These are phyloP conservation scores for Pseudorectes ferrugineus DNA, from an alignment of 2,113 vertebrate species.

Conservation along the genomic window DNA sequence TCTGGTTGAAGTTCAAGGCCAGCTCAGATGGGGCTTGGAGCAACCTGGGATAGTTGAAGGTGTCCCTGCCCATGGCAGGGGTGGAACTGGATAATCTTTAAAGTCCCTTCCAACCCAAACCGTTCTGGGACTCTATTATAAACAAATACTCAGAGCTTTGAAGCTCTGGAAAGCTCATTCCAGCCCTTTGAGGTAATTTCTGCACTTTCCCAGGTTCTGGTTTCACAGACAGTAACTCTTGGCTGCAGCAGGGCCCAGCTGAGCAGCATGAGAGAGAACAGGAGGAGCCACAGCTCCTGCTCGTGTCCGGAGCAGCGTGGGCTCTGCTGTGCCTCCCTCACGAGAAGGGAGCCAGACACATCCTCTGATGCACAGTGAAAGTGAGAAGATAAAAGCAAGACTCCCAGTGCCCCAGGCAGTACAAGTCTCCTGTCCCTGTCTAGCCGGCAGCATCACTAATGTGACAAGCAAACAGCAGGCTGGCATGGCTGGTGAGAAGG, in stretches of 20 bases:
- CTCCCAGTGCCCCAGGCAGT: not conserved
- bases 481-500: not conserved
- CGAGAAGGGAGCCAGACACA: not conserved
- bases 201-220: not conserved
- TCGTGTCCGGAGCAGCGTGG: fast-evolving
- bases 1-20: not conserved
- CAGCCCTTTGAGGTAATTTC: not conserved
- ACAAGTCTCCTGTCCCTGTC: not conserved
- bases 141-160: not conserved
- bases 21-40: not conserved
- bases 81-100: not conserved
- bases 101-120: not conserved
- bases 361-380: not conserved
- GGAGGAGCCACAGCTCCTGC: not conserved
- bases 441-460: not conserved
- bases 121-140: not conserved
- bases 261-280: not conserved
- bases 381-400: not conserved
- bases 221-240: not conserved
- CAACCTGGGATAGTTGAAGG: not conserved
- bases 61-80: not conserved
- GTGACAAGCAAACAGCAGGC: not conserved
- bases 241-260: not conserved
- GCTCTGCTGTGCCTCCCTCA: not conserved
- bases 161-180: not conserved